A percentile compares a stretch with the other conserved stretches of the same genome.
These are phyloP conservation scores for Dendrocincla tyrannina DNA, from an alignment of 2,797 vertebrate species.

Conservation along the genomic window DNA sequence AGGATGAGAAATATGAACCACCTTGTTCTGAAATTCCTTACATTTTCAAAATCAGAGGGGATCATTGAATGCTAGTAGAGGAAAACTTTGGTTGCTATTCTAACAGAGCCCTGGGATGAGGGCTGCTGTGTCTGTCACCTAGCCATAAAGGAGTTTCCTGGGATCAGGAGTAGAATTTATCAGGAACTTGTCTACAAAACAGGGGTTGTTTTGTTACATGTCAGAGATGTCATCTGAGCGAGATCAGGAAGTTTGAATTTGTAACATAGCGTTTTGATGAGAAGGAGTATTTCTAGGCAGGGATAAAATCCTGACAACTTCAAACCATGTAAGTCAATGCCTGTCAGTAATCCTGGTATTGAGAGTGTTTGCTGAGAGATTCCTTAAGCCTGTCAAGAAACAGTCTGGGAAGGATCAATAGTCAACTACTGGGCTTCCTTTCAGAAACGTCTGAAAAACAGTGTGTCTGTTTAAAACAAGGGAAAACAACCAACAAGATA, in stretches of 20 bases:
- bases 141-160: background rate
- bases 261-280: background rate
- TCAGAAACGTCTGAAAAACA: background rate
- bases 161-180: background rate
- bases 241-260: background rate
- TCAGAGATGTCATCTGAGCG: background rate
- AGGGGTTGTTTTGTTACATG: background rate
- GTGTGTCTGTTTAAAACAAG: background rate
- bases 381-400: background rate
- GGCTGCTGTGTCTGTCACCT: background rate
- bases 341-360: background rate
- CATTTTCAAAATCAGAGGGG: background rate
- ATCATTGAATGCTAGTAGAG: background rate
- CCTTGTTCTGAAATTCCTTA: background rate
- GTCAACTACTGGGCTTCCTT: background rate
- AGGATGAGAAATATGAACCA: background rate
- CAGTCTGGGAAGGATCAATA: background rate
- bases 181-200: background rate
- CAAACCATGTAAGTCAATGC: fast-evolving
- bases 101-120: background rate
- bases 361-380: background rate
- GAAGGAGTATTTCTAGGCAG: background rate
- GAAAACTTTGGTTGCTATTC: background rate
- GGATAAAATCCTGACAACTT: background rate
- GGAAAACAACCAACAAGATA: background rate